Evolutionary conservation across 2,113 vertebrate species (phyloP).

Genomic region (Poeciliopsis prolifica): DNA sequence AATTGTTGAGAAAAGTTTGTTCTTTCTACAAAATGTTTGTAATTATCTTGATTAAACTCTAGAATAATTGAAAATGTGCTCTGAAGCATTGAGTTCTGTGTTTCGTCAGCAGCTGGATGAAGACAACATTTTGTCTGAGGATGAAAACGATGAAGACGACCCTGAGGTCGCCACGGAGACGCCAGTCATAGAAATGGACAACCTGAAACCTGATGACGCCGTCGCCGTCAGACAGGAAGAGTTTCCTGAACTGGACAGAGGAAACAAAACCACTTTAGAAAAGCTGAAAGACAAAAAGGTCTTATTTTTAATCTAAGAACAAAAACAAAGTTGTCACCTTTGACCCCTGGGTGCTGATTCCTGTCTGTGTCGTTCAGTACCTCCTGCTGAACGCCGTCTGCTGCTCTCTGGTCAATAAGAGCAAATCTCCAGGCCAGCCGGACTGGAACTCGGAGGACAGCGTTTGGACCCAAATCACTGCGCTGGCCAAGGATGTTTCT

Average conservation of each 20-base stretch:
- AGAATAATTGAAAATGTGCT: not conserved
- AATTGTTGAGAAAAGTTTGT: not conserved
- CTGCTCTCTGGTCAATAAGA: slow-evolving; percentile 77
- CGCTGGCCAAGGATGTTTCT: slow-evolving; percentile 75
- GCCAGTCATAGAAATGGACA: slow-evolving; percentile 39
- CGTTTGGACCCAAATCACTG: slow-evolving; percentile 69
- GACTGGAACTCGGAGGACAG: slow-evolving; percentile 38
- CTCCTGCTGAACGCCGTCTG: slow-evolving; percentile 82
- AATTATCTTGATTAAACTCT: not conserved
- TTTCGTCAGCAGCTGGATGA: slow-evolving; percentile 23
- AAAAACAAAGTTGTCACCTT: not conserved
- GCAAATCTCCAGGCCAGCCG: slow-evolving; percentile 58
- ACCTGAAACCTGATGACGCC: slow-evolving; percentile 29
- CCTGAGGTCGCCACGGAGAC: slow-evolving; percentile 21
- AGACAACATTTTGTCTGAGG: slow-evolving; percentile 28
- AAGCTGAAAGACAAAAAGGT: slow-evolving; percentile 76
- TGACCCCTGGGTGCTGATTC: not conserved
- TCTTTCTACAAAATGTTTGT: not conserved
- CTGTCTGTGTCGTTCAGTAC: slow-evolving; percentile 73
- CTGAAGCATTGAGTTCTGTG: not conserved
- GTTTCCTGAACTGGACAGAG: slow-evolving; percentile 60
- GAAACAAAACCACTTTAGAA: slow-evolving; percentile 38
- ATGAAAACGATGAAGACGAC: slow-evolving; percentile 4
- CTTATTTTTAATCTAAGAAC: not conserved
- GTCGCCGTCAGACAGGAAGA: slow-evolving; percentile 47